phyloP scores from a whole-genome alignment of 53 echinoderm and acorn worm genomes.

The Echinometra lucunter region DNA sequence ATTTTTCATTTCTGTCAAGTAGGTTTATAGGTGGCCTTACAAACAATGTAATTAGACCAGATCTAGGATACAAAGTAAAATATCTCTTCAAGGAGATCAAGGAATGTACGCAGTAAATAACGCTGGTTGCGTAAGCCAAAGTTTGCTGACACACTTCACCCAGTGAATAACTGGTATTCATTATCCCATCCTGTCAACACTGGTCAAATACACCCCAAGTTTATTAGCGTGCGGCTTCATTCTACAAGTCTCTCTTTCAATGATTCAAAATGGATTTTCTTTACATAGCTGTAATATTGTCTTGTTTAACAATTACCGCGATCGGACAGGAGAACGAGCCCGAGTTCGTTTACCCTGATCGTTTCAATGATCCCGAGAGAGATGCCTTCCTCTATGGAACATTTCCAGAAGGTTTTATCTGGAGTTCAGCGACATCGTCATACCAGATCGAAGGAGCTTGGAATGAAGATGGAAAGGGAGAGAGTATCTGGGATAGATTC shows the following conservation, averaged over 20 bases:
- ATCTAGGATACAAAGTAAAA: background rate
- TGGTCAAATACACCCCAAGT: background rate
- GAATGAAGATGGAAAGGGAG: too few species aligned
- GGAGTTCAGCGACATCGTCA: too few species aligned
- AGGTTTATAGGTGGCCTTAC: too few species aligned
- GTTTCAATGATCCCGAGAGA: constrained; percentile 82
- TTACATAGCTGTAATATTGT: background rate
- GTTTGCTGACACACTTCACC: background rate
- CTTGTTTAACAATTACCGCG: background rate
- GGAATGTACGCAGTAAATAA: background rate
- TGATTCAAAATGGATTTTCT: background rate
- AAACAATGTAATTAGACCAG: background rate
- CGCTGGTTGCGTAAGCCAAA: background rate
- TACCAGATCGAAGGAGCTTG: too few species aligned
- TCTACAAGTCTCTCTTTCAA: background rate
- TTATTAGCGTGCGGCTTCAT: background rate
- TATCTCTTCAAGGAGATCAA: background rate
- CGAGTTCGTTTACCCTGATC: constrained; percentile 82
- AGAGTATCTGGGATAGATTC: too few species aligned
- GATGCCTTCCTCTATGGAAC: constrained; percentile 83
- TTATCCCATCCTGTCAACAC: background rate
- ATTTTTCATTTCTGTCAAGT: background rate
- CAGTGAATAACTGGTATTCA: background rate
- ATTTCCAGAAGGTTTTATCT: constrained; percentile 81
- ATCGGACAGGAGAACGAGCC: constrained; percentile 54